Percentiles rank a stretch among this genome's conserved stretches.
Conservation (phyloP, 1,140 invertebrate species). For the Aphaenogaster ashmeadi region DNA sequence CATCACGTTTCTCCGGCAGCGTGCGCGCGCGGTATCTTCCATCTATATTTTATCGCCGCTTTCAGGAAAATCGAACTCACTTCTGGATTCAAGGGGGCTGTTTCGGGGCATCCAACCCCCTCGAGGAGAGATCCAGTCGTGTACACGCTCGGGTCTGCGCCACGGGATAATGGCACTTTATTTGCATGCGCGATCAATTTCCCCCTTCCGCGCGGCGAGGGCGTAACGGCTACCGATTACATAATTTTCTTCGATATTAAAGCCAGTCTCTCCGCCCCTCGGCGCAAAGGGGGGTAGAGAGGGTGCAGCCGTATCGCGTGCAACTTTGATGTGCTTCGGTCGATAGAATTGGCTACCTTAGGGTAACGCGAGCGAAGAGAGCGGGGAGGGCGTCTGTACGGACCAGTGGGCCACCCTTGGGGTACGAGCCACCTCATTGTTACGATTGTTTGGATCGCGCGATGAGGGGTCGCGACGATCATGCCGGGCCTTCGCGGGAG, state of each 20-base stretch:
- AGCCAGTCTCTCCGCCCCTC: slow-evolving; percentile 73
- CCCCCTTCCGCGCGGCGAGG: slow-evolving; percentile 66
- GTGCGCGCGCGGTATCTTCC: slow-evolving; percentile 43
- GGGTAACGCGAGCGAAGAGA: slow-evolving; percentile 13
- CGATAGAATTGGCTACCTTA: slow-evolving; percentile 85
- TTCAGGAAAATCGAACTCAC: slow-evolving; percentile 72
- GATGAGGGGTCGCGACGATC: slow-evolving; percentile 69
- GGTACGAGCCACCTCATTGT: slow-evolving; percentile 76
- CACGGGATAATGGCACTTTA: slow-evolving; percentile 80
- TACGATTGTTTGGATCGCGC: slow-evolving; percentile 81
- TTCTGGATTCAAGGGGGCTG: slow-evolving; percentile 44
- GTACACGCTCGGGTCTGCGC: slow-evolving; percentile 69
- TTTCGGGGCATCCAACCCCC: slow-evolving; percentile 49
- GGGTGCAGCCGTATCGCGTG: slow-evolving; percentile 81
- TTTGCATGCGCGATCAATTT: slow-evolving; percentile 85
- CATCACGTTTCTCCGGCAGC: slow-evolving; percentile 55
- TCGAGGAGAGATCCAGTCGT: slow-evolving; percentile 57
- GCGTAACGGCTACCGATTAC: slow-evolving; percentile 81
- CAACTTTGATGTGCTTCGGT: slow-evolving; percentile 85
- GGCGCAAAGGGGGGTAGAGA: slow-evolving; percentile 41
- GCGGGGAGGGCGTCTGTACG: slow-evolving; percentile 53
- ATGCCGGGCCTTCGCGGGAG: slow-evolving; percentile 65
- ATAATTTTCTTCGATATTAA: slow-evolving; percentile 85
- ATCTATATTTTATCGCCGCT: slow-evolving; percentile 71
- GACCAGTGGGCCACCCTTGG: slow-evolving; percentile 66